phyloP scores from a whole-genome alignment of 2,797 vertebrate genomes.

The Pseudocheirus occidentalis region DNA sequence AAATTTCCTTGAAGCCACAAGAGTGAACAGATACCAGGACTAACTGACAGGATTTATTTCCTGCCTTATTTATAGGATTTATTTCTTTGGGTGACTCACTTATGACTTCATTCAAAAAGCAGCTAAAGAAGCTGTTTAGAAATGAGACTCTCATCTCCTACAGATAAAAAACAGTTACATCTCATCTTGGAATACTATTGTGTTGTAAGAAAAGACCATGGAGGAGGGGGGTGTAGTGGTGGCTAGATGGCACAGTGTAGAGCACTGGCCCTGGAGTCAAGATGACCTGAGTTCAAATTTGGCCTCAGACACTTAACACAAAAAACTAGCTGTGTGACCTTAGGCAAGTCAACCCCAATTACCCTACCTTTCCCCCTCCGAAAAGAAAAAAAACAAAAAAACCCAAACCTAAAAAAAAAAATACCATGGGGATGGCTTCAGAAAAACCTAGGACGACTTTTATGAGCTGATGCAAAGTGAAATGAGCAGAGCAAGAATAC shows the following conservation, averaged over 20 bases:
- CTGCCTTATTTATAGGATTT: neutral
- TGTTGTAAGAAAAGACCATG: neutral
- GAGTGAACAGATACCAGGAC: neutral
- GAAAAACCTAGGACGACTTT: neutral
- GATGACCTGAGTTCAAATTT: too few relatives aligned
- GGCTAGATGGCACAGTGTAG: too few relatives aligned
- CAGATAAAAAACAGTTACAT: neutral
- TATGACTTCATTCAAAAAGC: neutral
- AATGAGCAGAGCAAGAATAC: neutral
- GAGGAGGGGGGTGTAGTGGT: too few relatives aligned
- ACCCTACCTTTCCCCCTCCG: too few relatives aligned
- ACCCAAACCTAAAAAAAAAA: too few relatives aligned
- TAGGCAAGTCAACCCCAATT: too few relatives aligned
- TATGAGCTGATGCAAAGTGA: neutral
- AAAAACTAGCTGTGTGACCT: too few relatives aligned
- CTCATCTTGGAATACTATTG: neutral
- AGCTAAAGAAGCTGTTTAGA: neutral
- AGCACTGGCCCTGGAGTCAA: too few relatives aligned
- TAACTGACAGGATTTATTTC: neutral
- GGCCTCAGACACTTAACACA: too few relatives aligned
- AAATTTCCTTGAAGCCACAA: conserved; percentile 7
- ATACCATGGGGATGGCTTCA: neutral
- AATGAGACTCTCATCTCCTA: neutral
- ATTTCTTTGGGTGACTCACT: too few relatives aligned
- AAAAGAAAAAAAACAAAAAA: too few relatives aligned